phyloP scores from a whole-genome alignment of 2,888 invertebrate species.

The Drymonia ruficornis region DNA sequence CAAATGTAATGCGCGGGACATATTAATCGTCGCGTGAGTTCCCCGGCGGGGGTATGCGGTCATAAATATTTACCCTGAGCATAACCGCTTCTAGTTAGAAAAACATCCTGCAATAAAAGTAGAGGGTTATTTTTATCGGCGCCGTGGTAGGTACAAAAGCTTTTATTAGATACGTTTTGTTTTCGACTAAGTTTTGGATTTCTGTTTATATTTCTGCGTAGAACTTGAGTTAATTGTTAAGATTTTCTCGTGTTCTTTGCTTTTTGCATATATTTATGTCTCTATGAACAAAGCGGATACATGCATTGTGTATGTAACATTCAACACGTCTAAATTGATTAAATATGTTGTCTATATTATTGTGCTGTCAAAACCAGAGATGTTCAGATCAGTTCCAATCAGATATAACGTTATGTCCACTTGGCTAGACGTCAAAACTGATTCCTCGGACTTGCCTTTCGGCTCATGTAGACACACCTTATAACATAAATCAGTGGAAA shows the following conservation, averaged over 20 bases:
- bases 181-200: neutral
- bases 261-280: too few relatives aligned
- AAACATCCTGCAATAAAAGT: conserved; percentile 6
- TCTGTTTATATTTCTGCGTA: neutral
- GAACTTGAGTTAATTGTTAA: neutral
- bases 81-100: conserved; percentile 6
- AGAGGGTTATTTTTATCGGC: conserved; percentile 2
- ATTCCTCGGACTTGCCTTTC: too few relatives aligned
- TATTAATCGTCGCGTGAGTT: conserved; percentile 36
- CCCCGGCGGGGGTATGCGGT: neutral
- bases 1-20: conserved; percentile 45
- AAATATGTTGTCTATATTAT: too few relatives aligned
- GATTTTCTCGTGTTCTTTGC: neutral
- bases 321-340: too few relatives aligned
- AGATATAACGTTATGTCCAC: too few relatives aligned
- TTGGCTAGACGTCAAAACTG: too few relatives aligned
- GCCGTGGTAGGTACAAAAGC: conserved; percentile 1
- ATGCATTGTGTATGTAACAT: too few relatives aligned
- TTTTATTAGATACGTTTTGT: conserved; percentile 4
- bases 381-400: too few relatives aligned
- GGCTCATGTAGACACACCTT: too few relatives aligned
- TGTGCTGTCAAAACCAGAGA: too few relatives aligned
- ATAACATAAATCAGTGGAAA: too few relatives aligned
- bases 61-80: conserved; percentile 5
- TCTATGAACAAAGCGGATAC: neutral